phyloP scores from a whole-genome alignment of 2,797 vertebrate genomes.

The Mionectes olivaceus region DNA sequence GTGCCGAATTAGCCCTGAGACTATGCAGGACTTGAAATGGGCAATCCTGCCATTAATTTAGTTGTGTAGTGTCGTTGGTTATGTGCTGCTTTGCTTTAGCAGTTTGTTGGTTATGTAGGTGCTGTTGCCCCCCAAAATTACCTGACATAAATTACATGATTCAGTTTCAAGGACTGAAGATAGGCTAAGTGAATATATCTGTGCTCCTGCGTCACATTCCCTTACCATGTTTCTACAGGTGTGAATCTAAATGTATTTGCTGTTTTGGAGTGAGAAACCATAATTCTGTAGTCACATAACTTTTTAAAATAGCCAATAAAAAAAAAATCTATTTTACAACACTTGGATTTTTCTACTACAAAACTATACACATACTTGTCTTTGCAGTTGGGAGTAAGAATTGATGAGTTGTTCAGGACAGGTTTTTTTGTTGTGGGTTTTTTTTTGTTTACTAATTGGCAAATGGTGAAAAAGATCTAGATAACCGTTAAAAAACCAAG shows the following conservation, averaged over 20 bases:
- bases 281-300: neutral
- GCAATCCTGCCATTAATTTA: neutral
- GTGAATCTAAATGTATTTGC: neutral
- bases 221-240: rapidly evolving
- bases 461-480: neutral
- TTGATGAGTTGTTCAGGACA: neutral
- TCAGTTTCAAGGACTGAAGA: neutral
- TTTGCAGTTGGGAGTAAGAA: neutral
- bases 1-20: neutral
- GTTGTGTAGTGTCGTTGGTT: rapidly evolving
- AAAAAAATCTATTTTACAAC: neutral
- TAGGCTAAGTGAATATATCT: neutral
- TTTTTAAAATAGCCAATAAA: neutral
- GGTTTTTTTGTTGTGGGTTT: neutral
- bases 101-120: neutral
- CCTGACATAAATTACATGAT: no score
- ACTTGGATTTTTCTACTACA: neutral
- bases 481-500: neutral
- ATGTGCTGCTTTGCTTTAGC: neutral
- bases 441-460: neutral
- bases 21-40: neutral
- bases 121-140: neutral
- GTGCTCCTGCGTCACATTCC: rapidly evolving
- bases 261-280: neutral
- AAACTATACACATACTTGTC: neutral